These are phyloP conservation scores for Trachelus stipa DNA, from an alignment of 2,888 invertebrate species.

Conservation along the genomic window DNA sequence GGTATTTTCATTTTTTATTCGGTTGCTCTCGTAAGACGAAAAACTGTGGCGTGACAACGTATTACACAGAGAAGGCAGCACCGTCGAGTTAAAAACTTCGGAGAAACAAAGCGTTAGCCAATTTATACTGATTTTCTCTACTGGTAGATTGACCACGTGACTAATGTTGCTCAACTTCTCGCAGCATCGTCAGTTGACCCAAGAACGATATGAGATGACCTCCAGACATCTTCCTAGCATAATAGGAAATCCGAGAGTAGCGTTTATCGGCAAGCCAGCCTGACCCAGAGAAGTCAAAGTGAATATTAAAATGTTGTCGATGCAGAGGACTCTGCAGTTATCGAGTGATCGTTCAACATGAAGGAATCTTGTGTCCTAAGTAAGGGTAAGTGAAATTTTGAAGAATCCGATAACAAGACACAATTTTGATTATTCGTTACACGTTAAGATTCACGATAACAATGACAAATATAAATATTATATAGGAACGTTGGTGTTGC, in stretches of 20 bases:
- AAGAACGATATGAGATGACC: conserved; percentile 35
- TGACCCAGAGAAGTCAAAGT: conserved; percentile 32
- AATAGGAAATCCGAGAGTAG: background rate
- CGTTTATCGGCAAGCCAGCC: conserved; percentile 12
- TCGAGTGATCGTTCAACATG: conserved; percentile 36
- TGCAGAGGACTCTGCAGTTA: conserved; percentile 28
- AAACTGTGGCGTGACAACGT: too few species aligned
- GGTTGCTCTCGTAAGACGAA: too few species aligned
- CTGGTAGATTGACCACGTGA: background rate
- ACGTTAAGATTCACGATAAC: background rate
- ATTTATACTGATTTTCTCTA: background rate
- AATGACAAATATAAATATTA: background rate
- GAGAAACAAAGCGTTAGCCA: too few species aligned
- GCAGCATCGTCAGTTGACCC: conserved; percentile 22
- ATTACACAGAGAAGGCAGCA: too few species aligned
- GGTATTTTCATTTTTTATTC: too few species aligned
- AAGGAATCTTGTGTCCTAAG: conserved; percentile 27
- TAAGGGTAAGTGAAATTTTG: conserved; percentile 27
- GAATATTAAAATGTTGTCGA: conserved; percentile 22
- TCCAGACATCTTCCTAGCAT: conserved; percentile 26
- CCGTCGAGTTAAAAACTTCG: too few species aligned
- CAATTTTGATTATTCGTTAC: background rate
- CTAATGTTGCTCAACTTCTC: background rate
- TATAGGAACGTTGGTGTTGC: conserved; percentile 24
- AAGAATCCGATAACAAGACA: background rate